Evolutionary conservation across 2,797 vertebrate genomes (phyloP).

Genomic region (Kryptolebias ocellatus): DNA sequence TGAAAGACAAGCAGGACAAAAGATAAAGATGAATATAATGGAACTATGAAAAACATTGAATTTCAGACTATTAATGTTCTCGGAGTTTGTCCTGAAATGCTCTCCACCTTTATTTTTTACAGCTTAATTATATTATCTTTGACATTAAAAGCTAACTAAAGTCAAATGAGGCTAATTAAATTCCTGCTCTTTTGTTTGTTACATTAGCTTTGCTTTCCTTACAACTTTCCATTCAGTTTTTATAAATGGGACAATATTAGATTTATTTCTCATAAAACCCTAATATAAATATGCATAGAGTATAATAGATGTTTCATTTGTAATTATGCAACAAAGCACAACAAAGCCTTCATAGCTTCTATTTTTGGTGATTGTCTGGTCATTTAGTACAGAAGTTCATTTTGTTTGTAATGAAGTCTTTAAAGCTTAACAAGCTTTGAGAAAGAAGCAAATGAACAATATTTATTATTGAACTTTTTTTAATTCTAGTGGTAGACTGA

Average conservation of each 20-base stretch:
- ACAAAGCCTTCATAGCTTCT: slow-evolving; percentile 19
- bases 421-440: slow-evolving; percentile 15
- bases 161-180: slow-evolving; percentile 23
- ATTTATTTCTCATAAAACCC: slow-evolving; percentile 2
- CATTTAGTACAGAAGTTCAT: slow-evolving; percentile 13
- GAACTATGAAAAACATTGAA: background rate
- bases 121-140: no score
- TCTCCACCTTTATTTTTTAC: no score
- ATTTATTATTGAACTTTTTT: background rate
- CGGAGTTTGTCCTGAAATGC: no score
- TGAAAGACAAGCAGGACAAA: no score
- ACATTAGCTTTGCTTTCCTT: slow-evolving; percentile 1
- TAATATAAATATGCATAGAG: slow-evolving; percentile 1
- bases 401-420: slow-evolving; percentile 14
- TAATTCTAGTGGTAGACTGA: no score
- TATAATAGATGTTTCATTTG: background rate
- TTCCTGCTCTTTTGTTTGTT: slow-evolving; percentile 6
- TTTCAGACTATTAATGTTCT: no score
- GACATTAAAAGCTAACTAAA: background rate
- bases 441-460: background rate
- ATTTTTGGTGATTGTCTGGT: slow-evolving; percentile 28
- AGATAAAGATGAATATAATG: no score
- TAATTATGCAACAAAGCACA: slow-evolving; percentile 38
- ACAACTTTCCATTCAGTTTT: slow-evolving; percentile 3
- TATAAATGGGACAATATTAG: background rate